Base-by-base conservation (phyloP, 2,888 invertebrate genomes). In the Dromius quadrimaculatus region DNA sequence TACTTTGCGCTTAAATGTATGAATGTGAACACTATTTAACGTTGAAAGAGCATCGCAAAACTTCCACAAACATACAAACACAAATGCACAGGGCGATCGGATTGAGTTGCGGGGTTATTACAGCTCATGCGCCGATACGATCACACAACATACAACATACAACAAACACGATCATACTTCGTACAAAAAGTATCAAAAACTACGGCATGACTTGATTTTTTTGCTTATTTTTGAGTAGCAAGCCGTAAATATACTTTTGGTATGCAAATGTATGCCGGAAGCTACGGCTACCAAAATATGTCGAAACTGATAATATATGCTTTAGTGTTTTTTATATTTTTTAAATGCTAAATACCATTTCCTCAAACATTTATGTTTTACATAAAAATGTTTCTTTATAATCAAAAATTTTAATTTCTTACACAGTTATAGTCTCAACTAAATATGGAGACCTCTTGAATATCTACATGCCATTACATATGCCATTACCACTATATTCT, bases 161-260 rank as follows among this genome's bases (percentile, higher is more conserved):
- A 28, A 11, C 57, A 59, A 13, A 19, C 20, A 20, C 50, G 50
- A 50, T 61, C 17, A 19, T 36, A 61, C 38, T 19, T 38, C 22
- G 32, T 17, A 28, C 57, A 38, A 62, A 41, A 62, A 22, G 41
- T 62, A 38, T 62, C 62, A 41, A 62, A 62, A 62, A 45, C 50
- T 34, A 54, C 32, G 54, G 71, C 70, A 23, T 72, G 64, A 50
- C 61, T 45, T 69, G 11, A 4, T 1, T 41, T 41, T 41, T 41
- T 41, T 13, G 41, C 15, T 41, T 6, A 4, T 1, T 41, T 41
- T 41, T 13, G 3, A 41, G 15, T 41, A 15, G 13, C 15, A 6
- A 11, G 15, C 41, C 11, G 2, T 11, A 13, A 11, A 41, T n/a
- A 41, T 4, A 3, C 8, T 41, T 41, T 41, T 41, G 41, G 41